Evolutionary conservation across 2,113 vertebrate genomes (phyloP).

Genomic region (Phylloscopus whistleri): DNA sequence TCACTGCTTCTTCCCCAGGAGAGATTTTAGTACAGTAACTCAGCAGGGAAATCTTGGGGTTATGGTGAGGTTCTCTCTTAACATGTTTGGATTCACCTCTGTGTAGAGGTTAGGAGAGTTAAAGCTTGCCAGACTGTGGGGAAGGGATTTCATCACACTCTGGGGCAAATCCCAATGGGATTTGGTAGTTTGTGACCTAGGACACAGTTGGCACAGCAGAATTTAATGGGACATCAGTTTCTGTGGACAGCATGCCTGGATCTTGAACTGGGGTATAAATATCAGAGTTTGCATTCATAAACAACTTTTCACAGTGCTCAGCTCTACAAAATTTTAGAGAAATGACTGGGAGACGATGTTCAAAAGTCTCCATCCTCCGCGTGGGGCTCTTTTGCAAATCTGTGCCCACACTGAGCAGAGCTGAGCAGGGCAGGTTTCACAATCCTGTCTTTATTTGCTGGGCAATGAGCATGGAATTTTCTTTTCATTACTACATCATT

Average conservation of each 20-base stretch:
- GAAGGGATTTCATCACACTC: not conserved
- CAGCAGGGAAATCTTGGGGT: not conserved
- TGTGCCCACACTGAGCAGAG: not conserved
- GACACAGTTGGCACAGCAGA: not conserved
- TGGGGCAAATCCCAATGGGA: not conserved
- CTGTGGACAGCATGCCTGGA: not conserved
- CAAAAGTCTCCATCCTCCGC: not conserved
- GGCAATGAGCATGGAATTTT: slow-evolving; percentile 57
- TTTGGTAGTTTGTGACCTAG: not conserved
- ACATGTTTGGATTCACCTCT: not conserved
- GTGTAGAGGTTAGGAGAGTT: not conserved
- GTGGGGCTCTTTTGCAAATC: not conserved
- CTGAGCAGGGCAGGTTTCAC: slow-evolving; percentile 33
- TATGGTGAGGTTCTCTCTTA: not conserved
- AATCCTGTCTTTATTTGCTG: slow-evolving; percentile 66
- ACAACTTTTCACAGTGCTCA: not conserved
- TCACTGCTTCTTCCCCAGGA: not conserved
- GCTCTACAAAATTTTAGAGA: not conserved
- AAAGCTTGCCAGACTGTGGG: not conserved
- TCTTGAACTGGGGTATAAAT: not conserved
- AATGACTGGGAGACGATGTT: not conserved
- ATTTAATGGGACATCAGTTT: not conserved
- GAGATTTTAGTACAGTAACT: not conserved
- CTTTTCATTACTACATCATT: slow-evolving; percentile 68
- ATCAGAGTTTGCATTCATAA: not conserved